Percentiles rank a stretch among this genome's conserved stretches.
Conservation (phyloP, 2,888 invertebrate genomes). For the Hoplodrina blanda region DNA sequence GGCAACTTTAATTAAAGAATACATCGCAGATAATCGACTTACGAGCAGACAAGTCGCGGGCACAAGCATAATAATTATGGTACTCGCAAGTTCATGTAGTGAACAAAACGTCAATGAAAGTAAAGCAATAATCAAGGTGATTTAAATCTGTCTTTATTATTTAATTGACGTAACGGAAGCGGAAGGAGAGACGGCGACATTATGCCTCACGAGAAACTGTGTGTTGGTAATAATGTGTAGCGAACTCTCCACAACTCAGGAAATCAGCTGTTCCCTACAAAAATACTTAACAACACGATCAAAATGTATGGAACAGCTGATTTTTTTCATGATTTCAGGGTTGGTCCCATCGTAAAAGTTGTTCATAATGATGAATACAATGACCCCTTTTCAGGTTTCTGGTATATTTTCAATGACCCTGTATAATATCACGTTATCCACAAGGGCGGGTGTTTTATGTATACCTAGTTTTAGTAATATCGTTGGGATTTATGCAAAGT, state of each 20-base stretch:
- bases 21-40: no score
- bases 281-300: no score
- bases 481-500: background rate
- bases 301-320: no score
- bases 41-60: no score
- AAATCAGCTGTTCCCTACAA: no score
- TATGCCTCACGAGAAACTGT: constrained; percentile 26
- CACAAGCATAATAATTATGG: background rate
- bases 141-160: constrained; percentile 52
- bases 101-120: constrained; percentile 52
- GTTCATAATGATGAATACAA: no score
- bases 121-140: constrained; percentile 61
- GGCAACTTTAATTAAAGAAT: no score
- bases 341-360: no score
- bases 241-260: constrained; percentile 13
- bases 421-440: no score
- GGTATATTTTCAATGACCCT: no score
- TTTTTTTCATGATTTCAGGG: no score
- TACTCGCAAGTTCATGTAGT: background rate
- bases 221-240: constrained; percentile 6
- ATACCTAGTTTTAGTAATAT: background rate
- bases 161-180: constrained; percentile 64
- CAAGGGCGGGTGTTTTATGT: background rate
- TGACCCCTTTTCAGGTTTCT: no score
- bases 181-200: constrained; percentile 55